Conservation (phyloP, 2,888 invertebrate genomes). For the Odontothrips loti region DNA sequence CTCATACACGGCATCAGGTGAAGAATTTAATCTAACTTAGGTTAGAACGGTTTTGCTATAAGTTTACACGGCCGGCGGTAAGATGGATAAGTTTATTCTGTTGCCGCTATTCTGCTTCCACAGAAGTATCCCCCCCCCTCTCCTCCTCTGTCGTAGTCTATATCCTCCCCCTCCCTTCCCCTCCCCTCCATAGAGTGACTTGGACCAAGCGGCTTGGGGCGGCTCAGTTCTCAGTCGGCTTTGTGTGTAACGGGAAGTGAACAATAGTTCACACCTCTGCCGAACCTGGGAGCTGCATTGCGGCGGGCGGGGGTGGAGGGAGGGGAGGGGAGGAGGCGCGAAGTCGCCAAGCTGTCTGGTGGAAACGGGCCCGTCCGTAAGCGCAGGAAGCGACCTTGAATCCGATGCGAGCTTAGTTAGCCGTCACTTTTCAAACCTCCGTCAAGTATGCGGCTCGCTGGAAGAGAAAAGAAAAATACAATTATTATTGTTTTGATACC, state of each 20-base stretch:
- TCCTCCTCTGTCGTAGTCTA: neutral
- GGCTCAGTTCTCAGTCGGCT: slow-evolving; percentile 11
- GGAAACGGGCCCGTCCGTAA: neutral
- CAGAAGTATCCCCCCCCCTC: neutral
- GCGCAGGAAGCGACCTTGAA: neutral
- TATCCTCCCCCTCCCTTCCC: slow-evolving; percentile 9
- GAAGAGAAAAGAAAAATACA: neutral
- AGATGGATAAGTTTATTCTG: neutral
- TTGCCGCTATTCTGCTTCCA: neutral
- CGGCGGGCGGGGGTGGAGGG: neutral
- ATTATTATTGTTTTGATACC: too few species aligned
- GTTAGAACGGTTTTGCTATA: too few species aligned
- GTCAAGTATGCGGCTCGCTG: neutral
- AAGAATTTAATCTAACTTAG: too few species aligned
- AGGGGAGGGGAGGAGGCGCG: neutral
- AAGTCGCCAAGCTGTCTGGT: slow-evolving; percentile 16
- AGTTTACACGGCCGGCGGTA: neutral
- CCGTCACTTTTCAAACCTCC: neutral
- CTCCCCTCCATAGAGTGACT: neutral
- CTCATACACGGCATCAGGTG: neutral
- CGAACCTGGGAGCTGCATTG: neutral
- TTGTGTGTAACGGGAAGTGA: slow-evolving; percentile 26
- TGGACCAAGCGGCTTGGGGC: neutral
- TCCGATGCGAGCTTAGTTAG: neutral
- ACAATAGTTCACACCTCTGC: slow-evolving; percentile 24